A percentile compares a stretch with the other conserved stretches of the same genome.
Conservation (phyloP, 2,113 vertebrate species). For the Zootoca vivipara region DNA sequence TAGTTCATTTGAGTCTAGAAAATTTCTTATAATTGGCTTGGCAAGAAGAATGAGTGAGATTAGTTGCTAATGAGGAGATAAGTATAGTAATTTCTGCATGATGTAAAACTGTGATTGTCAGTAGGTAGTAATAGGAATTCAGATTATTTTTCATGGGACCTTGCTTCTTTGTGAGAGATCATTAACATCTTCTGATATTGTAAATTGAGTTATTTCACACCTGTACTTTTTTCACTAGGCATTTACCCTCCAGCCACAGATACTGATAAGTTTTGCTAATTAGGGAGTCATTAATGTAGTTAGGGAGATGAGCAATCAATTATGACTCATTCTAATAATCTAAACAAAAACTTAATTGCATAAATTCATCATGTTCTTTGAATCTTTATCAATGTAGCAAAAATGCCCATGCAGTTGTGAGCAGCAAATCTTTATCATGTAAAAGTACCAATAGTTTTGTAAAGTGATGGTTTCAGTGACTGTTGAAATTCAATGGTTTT, state of each 20-base stretch:
- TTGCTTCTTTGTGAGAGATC: slow-evolving; percentile 68
- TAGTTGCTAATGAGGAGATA: slow-evolving; percentile 80
- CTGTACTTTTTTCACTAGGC: slow-evolving; percentile 68
- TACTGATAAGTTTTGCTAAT: slow-evolving; percentile 73
- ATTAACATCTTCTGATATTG: slow-evolving; percentile 69
- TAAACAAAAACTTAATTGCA: slow-evolving; percentile 66
- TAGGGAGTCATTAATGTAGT: slow-evolving; percentile 72
- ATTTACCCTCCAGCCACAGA: slow-evolving; percentile 70
- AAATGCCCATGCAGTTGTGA: slow-evolving; percentile 49
- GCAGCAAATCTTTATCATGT: slow-evolving; percentile 47
- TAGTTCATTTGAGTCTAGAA: slow-evolving; percentile 74
- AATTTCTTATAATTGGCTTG: slow-evolving; percentile 74
- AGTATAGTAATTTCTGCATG: slow-evolving; percentile 73
- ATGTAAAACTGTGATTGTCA: slow-evolving; percentile 71
- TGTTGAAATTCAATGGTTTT: slow-evolving; percentile 47
- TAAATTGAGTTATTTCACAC: slow-evolving; percentile 76
- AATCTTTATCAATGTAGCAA: slow-evolving; percentile 56
- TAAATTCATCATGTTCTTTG: slow-evolving; percentile 61
- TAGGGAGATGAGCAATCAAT: slow-evolving; percentile 72
- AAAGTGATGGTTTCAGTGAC: slow-evolving; percentile 48
- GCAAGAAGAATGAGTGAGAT: slow-evolving; percentile 75
- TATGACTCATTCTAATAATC: slow-evolving; percentile 63
- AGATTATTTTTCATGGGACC: slow-evolving; percentile 68
- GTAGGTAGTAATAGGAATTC: slow-evolving; percentile 65
- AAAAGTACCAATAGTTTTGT: slow-evolving; percentile 44